Evolutionary conservation across 30 jellyfish, hydroid and myxozoan genomes (phyloP), one percentile per base, ranked within the genome.

Genomic region (Hydra vulgaris): DNA sequence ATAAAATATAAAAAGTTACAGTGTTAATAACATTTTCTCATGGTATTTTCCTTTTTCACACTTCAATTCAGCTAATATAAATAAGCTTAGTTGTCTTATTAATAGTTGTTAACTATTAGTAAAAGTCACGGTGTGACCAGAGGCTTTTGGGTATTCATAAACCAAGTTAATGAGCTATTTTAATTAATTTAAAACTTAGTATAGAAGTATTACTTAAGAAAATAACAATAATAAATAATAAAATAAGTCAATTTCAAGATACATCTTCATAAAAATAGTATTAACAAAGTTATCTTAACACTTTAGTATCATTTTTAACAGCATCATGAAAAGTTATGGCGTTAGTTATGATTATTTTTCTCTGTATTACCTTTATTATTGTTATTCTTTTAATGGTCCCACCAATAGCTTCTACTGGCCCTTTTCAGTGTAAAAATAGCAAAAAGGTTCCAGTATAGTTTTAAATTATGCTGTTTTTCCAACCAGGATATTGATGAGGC

Each of bases 321-420:
- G 75, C 75, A 3, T 68, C 27, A 68, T 68, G 16, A 68, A 68
- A 68, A 4, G 75, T n/a, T n/a, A 23, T 1, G 16, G 15, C 75
- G 16, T 68, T 15, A 23, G 75, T 68, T 68, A 68, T 68, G 7
- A 20, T 3, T 1, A 68, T 8, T 15, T 68, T 68, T 23, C 75
- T 68, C 27, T 68, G 75, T 4, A 68, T 68, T n/a, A 68, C 75
- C 16, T 68, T 68, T 68, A 3, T 7, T 3, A 16, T 15, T 23
- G 27, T 16, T n/a, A 68, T 68, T 68, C 27, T 68, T 68, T 68
- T 68, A 23, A 68, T 23, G 27, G 27, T 68, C 5, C 75, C 75
- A 15, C 75, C 75, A 68, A 68, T 68, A 20, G 26, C 75, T 3
- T 68, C 25, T 68, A 68, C 75, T 68, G 75, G 75, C 15, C 75